These are phyloP conservation scores for Aselliscus stoliczkanus DNA, from an alignment of 2,797 vertebrate species.

Conservation along the genomic window DNA sequence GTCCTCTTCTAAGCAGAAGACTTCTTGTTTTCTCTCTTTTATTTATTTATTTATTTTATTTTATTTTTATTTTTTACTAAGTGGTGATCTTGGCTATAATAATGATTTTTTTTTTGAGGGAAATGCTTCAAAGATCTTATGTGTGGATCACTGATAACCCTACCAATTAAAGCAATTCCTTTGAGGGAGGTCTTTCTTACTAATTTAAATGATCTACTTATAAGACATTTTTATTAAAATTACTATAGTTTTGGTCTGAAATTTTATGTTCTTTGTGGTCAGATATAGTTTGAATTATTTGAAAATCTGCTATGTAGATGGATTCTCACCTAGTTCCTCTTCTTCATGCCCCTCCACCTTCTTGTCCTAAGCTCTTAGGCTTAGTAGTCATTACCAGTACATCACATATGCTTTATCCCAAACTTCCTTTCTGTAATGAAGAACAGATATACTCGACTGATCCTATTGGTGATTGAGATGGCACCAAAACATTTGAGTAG, in stretches of 20 bases:
- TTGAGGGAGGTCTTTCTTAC: neutral
- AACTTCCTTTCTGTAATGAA: neutral
- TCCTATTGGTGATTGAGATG: neutral
- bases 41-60: too few relatives aligned
- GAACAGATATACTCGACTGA: neutral
- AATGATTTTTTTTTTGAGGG: conserved; percentile 1
- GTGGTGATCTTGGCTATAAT: neutral
- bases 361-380: neutral
- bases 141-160: neutral
- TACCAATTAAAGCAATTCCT: neutral
- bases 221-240: neutral
- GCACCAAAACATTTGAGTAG: neutral
- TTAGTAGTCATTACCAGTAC: neutral
- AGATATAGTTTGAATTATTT: neutral
- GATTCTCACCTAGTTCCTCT: neutral
- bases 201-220: neutral
- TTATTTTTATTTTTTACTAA: too few relatives aligned
- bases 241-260: neutral
- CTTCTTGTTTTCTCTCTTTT: neutral
- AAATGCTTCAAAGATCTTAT: conserved; percentile 31
- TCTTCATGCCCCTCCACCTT: neutral
- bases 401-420: neutral
- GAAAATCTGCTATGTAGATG: neutral
- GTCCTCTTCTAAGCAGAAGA: neutral
- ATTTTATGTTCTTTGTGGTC: neutral